These are phyloP conservation scores for Trachurus trachurus DNA, from an alignment of 2,797 vertebrate species.

Conservation along the genomic window DNA sequence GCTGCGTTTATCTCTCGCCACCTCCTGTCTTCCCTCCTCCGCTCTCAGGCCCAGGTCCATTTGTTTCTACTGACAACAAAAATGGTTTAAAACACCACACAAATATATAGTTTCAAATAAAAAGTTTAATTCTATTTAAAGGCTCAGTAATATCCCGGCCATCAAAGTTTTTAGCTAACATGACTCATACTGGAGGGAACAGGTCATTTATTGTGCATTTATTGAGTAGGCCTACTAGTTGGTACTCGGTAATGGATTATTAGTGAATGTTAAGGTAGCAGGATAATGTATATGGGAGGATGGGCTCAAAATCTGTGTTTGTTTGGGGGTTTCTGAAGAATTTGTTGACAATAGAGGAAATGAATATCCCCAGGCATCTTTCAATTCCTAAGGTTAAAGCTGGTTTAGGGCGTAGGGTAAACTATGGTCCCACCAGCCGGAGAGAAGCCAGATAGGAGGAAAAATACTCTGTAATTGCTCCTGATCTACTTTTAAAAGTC, in stretches of 20 bases:
- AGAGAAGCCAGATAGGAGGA: neutral
- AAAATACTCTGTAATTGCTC: neutral
- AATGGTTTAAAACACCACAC: neutral
- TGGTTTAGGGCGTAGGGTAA: neutral
- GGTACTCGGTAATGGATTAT: too few relatives aligned
- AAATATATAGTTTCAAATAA: neutral
- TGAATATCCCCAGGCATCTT: neutral
- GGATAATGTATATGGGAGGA: too few relatives aligned
- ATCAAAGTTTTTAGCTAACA: neutral
- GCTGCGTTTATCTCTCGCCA: neutral
- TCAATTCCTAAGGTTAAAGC: neutral
- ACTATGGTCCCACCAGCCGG: neutral
- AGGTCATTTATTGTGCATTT: neutral
- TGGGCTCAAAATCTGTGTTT: too few relatives aligned
- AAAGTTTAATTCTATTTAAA: neutral
- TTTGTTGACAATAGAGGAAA: neutral
- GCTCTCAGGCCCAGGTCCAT: neutral
- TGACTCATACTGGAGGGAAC: neutral
- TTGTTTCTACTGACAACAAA: neutral
- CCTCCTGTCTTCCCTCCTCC: neutral
- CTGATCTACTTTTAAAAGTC: neutral
- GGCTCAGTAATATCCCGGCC: neutral
- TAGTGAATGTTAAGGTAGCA: too few relatives aligned
- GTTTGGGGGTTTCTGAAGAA: too few relatives aligned
- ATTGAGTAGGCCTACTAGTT: neutral